Evolutionary conservation across 2,113 vertebrate species (phyloP), one percentile per base, ranked within the genome.

Genomic region (Pipa parva): DNA sequence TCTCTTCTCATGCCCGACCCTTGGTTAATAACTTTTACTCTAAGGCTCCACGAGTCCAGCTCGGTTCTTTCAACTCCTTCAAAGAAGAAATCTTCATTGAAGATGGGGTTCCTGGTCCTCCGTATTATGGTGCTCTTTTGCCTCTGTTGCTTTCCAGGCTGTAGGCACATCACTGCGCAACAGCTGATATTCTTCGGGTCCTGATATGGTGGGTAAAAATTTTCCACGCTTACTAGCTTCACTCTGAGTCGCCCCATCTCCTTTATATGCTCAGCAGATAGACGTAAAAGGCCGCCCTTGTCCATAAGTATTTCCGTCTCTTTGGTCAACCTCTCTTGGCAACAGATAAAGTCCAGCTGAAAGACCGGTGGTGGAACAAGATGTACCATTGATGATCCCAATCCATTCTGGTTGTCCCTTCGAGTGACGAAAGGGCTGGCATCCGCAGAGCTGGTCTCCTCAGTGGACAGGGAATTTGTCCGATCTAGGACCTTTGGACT

Each of bases 31-130:
- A 83, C 82, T 39, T 83, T 77, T 28, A 81, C 62, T 42, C 55
- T 59, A 20, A 87, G 63, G 13, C 57, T 73, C 27, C 50, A 71
- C 5, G 20, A 2, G 2, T 71, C 39, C 55, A 83, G 68, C 24
- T 87, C 80, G 0, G 45, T 65, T 0, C 46, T 63, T 5, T 58
- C 25, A 0, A 87, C 46, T 0, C 77, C 81, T 15, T 85, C 81
- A 18, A 84, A 87, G 69, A 79, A 83, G 63, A 87, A 87, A 58
- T 87, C 83, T 61, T 85, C 80, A 2, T 85, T 84, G 74, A 87
- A 87, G 71, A 87, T 83, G 28, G 80, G 83, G 63, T 78, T 80
- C 37, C 71, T 51, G 59, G 77, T 83, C 55, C 74, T 20, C 17
- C 72, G 74, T 36, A 85, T 76, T 27, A 78, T 49, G 18, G 81